Conservation (phyloP, 2,113 vertebrate species). For the Perccottus glenii region DNA sequence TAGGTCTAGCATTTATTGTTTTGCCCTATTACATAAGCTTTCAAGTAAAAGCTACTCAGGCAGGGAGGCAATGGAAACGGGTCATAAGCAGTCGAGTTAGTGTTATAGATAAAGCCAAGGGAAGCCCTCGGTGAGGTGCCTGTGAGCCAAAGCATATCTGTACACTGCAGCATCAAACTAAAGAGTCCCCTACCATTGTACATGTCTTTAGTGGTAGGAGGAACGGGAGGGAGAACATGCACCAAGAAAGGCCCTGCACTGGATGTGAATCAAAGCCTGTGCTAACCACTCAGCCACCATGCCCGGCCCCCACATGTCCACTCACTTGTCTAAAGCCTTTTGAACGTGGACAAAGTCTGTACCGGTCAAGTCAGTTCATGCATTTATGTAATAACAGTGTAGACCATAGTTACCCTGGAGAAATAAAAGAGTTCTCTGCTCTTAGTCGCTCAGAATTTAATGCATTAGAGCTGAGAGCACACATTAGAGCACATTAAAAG, state of each 20-base stretch:
- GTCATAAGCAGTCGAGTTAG: no score
- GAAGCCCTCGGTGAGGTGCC: no score
- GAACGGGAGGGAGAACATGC: no score
- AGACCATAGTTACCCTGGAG: background rate
- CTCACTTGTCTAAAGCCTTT: background rate
- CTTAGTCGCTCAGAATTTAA: constrained; percentile 21
- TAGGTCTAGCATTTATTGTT: constrained; percentile 27
- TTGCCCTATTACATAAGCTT: constrained; percentile 24
- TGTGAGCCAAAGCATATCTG: no score
- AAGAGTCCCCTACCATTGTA: no score
- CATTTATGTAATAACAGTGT: background rate
- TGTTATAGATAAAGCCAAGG: constrained; percentile 4
- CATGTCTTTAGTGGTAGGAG: no score
- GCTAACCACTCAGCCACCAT: no score
- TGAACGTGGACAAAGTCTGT: background rate
- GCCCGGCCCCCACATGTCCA: background rate
- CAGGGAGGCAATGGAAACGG: background rate
- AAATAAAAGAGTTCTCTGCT: constrained; percentile 11
- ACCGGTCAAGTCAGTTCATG: background rate
- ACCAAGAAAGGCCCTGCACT: no score
- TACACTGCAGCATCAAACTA: no score
- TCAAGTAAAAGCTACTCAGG: constrained; percentile 22
- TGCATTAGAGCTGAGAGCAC: constrained; percentile 26
- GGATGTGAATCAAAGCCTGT: no score
- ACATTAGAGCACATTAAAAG: constrained; percentile 41